phyloP scores from a whole-genome alignment of 1,140 invertebrate species.

The Paraescarpia echinospica region DNA sequence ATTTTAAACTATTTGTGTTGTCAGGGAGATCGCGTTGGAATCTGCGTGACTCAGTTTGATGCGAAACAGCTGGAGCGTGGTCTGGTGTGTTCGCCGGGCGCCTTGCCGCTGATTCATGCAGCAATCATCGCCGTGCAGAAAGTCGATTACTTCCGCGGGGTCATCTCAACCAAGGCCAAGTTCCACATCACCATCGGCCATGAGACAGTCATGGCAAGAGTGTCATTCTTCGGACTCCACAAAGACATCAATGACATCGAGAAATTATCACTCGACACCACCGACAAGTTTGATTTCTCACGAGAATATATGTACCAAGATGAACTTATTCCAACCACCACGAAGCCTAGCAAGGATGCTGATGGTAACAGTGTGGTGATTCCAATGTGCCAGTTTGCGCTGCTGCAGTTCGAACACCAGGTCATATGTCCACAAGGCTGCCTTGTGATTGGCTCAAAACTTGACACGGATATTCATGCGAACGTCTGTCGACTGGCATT shows the following conservation, averaged over 20 bases:
- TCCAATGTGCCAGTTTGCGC: constrained; percentile 54
- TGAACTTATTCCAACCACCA: constrained; percentile 31
- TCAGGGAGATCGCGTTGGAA: constrained; percentile 70
- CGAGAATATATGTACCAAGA: constrained; percentile 62
- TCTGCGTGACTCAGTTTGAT: constrained; percentile 77
- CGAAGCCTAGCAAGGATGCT: constrained; percentile 21
- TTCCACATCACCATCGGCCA: constrained; percentile 73
- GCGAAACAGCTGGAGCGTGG: constrained; percentile 71
- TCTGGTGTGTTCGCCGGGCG: constrained; percentile 64
- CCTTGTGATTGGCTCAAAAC: constrained; percentile 71
- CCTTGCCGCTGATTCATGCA: constrained; percentile 61
- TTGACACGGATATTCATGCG: constrained; percentile 70
- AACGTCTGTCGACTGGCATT: constrained; percentile 73
- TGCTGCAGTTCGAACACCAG: constrained; percentile 70
- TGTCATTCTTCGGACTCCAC: constrained; percentile 62
- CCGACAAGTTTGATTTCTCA: constrained; percentile 53
- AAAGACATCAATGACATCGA: constrained; percentile 2
- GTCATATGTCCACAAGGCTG: constrained; percentile 58
- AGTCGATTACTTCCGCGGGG: constrained; percentile 60
- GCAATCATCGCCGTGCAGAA: constrained; percentile 62
- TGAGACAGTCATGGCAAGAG: constrained; percentile 70
- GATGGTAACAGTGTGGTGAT: neutral
- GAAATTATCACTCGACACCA: neutral
- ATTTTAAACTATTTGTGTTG: constrained; percentile 1
- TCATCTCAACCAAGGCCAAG: constrained; percentile 62